Percentiles rank a stretch among this genome's conserved stretches.
These are phyloP conservation scores for Montifringilla adamsi DNA, from an alignment of 2,113 vertebrate genomes.

Conservation along the genomic window DNA sequence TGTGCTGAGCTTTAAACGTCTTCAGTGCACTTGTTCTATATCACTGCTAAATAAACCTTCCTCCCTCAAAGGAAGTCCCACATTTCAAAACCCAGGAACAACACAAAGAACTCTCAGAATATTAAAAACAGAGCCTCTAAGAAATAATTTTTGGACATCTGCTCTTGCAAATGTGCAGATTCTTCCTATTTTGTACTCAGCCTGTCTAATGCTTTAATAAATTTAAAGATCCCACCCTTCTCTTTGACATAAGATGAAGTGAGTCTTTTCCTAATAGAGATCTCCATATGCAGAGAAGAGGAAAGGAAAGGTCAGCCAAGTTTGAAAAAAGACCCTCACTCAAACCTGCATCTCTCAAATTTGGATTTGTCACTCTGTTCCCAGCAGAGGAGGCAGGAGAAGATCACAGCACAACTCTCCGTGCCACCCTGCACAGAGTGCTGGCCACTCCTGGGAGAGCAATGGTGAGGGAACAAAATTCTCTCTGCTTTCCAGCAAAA, in stretches of 20 bases:
- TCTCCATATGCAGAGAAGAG: background rate
- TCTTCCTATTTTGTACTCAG: background rate
- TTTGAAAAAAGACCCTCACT: background rate
- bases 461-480: background rate
- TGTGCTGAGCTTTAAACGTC: background rate
- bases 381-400: background rate
- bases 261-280: background rate
- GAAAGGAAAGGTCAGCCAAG: background rate
- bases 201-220: background rate
- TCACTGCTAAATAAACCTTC: background rate
- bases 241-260: background rate
- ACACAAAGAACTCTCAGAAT: background rate
- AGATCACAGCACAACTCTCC: background rate
- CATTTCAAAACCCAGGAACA: background rate
- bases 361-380: background rate
- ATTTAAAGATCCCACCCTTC: background rate
- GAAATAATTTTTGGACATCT: background rate
- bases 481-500: background rate
- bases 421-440: background rate
- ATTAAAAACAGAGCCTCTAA: background rate
- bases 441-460: background rate
- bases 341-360: background rate
- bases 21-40: background rate
- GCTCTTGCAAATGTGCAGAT: background rate
- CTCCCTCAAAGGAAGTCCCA: background rate